These are phyloP conservation scores for Drosophila anomalipes DNA, from an alignment of 2,888 invertebrate species.

Conservation along the genomic window DNA sequence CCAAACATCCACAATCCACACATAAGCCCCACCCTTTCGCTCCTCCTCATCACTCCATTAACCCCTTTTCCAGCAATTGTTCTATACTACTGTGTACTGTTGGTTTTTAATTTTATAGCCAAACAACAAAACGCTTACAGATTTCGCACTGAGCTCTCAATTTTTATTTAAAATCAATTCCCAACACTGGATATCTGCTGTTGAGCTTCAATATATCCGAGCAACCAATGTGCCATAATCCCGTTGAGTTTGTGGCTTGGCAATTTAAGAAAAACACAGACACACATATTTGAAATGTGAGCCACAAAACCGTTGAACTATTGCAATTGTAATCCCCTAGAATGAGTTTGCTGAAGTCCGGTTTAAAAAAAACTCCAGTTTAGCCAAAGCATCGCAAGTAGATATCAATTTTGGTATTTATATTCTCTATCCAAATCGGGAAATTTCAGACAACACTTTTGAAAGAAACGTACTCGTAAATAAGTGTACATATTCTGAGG, in stretches of 20 bases:
- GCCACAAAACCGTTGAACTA: slow-evolving; percentile 52
- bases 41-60: not conserved
- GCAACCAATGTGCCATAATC: slow-evolving; percentile 35
- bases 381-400: not conserved
- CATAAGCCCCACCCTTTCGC: slow-evolving; percentile 7
- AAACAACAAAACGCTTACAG: slow-evolving; percentile 71
- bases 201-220: slow-evolving; percentile 47
- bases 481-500: not conserved
- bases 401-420: not conserved
- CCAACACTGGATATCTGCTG: slow-evolving; percentile 27
- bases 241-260: slow-evolving; percentile 43
- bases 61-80: slow-evolving; percentile 1
- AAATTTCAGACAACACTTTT: not conserved
- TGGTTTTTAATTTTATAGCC: slow-evolving; percentile 77
- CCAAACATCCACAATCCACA: slow-evolving; percentile 14
- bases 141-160: slow-evolving; percentile 53
- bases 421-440: not conserved
- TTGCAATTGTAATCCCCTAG: slow-evolving; percentile 37
- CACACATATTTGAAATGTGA: slow-evolving; percentile 27
- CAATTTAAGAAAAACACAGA: slow-evolving; percentile 48
- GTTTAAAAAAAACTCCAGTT: slow-evolving; percentile 11
- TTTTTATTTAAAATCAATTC: slow-evolving; percentile 73
- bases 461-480: not conserved
- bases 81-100: slow-evolving; percentile 46
- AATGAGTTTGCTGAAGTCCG: slow-evolving; percentile 25